phyloP scores from a whole-genome alignment of 2,888 invertebrate species.

The Hirtodrosophila trivittata region DNA sequence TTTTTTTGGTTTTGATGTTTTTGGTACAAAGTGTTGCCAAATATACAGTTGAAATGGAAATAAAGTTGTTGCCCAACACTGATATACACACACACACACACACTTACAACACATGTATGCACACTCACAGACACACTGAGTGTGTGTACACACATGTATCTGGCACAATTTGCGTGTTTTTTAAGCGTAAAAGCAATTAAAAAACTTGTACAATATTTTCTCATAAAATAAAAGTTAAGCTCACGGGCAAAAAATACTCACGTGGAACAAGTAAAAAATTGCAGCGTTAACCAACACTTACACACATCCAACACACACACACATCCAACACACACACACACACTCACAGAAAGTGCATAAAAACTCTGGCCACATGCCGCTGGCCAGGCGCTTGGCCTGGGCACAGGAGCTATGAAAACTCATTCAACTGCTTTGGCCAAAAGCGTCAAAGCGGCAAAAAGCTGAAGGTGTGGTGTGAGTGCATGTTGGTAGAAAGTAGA shows the following conservation, averaged over 20 bases:
- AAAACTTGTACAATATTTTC: constrained; percentile 72
- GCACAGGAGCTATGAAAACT: constrained; percentile 10
- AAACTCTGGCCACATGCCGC: constrained; percentile 5
- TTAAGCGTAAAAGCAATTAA: constrained; percentile 67
- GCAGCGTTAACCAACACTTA: constrained; percentile 47
- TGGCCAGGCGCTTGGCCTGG: constrained; percentile 1
- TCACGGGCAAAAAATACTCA: constrained; percentile 28
- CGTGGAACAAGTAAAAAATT: constrained; percentile 6
- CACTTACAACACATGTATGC: not conserved
- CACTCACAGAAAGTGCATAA: constrained; percentile 1
- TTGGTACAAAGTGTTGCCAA: constrained; percentile 21
- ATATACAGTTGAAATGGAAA: constrained; percentile 41
- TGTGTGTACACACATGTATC: constrained; percentile 21
- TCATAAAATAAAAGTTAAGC: constrained; percentile 66
- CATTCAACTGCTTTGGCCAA: constrained; percentile 21
- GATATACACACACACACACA: constrained; percentile 9
- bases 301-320: not conserved
- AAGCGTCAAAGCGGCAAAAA: constrained; percentile 47
- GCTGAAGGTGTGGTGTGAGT: constrained; percentile 7
- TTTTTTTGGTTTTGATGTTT: not conserved
- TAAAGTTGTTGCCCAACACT: constrained; percentile 52
- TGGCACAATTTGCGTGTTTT: constrained; percentile 53
- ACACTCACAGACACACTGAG: constrained; percentile 4
- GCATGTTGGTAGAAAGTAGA: no score
- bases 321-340: not conserved